Evolutionary conservation across 2,888 invertebrate genomes (phyloP), one percentile per base, ranked within the genome.

Genomic region (Limnephilus auricula): DNA sequence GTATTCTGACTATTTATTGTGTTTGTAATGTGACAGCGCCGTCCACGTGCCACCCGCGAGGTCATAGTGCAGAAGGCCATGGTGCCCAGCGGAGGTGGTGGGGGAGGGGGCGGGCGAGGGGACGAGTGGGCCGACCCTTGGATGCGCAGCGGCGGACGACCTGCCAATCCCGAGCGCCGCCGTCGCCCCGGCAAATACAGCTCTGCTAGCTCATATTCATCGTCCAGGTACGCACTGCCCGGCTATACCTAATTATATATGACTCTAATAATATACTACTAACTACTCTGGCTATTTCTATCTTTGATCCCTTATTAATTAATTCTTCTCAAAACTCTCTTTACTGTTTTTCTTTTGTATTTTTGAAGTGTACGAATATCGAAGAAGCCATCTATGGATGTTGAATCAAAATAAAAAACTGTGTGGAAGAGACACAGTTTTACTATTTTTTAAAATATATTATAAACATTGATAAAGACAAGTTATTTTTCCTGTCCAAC

Each of bases 41-140:
- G 96, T 88, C 94, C 97, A 92, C 96, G 97, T 9, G 97, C 98
- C 0, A 96, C 97, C 6, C 96, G 97, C 10, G 97, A 97, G 94
- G 98, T 98, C 2, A 98, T 98, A 93, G 98, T 98, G 0, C 98
- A 98, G 94, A 96, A 98, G 82, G 94, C 92, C 32, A 90, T 92
- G 45, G 82, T 40, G n/a, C 12, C 50, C 5, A 65, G 25, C 65
- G 25, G 65, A 0, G 37, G 37, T 10, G 45, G 45, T 6, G 65
- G 65, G 65, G 65, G 65, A 9, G 65, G 65, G 65, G 65, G 25
- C 25, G 79, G 50, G 91, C 96, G 97, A 83, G 98, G 97, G 0
- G 99, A 99, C 94, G 99, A 99, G 94, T 99, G 99, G 99, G 98
- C 98, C 83, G 99, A 99, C 95, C 99, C 99, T 0, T 99, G 99